A percentile compares a stretch with the other conserved stretches of the same genome.
Evolutionary conservation across 2,113 vertebrate species (phyloP).

Genomic region (Pedetes capensis): DNA sequence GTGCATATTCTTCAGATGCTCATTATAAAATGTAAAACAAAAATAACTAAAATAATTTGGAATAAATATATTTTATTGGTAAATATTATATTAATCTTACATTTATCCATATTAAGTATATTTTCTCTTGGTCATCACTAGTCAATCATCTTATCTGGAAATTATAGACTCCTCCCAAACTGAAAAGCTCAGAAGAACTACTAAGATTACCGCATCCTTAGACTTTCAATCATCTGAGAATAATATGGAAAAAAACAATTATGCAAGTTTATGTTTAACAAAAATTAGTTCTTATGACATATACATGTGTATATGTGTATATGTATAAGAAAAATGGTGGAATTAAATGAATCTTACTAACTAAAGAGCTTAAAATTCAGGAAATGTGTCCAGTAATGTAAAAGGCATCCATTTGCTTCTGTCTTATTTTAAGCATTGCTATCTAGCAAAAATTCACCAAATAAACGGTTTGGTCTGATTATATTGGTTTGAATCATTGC

Average conservation of each 20-base stretch:
- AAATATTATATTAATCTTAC: background rate
- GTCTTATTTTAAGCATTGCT: background rate
- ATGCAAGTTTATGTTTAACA: background rate
- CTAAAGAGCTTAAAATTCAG: background rate
- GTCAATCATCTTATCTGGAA: background rate
- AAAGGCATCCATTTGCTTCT: background rate
- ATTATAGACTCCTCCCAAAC: background rate
- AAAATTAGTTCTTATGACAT: background rate
- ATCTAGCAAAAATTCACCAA: background rate
- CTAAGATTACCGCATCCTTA: background rate
- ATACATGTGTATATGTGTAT: background rate
- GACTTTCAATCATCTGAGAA: constrained; percentile 1
- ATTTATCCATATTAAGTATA: background rate
- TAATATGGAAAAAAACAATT: background rate
- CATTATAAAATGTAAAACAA: background rate
- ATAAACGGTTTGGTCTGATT: background rate
- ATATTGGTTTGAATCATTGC: background rate
- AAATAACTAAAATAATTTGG: background rate
- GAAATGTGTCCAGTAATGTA: background rate
- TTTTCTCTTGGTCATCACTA: background rate
- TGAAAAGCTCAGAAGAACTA: background rate
- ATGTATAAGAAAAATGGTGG: background rate
- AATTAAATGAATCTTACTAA: background rate
- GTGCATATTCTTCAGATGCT: background rate
- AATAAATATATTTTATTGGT: background rate